Percentiles rank a stretch among this genome's conserved stretches.
Evolutionary conservation across 2,888 invertebrate genomes (phyloP).

Genomic region (Hololepta plana): DNA sequence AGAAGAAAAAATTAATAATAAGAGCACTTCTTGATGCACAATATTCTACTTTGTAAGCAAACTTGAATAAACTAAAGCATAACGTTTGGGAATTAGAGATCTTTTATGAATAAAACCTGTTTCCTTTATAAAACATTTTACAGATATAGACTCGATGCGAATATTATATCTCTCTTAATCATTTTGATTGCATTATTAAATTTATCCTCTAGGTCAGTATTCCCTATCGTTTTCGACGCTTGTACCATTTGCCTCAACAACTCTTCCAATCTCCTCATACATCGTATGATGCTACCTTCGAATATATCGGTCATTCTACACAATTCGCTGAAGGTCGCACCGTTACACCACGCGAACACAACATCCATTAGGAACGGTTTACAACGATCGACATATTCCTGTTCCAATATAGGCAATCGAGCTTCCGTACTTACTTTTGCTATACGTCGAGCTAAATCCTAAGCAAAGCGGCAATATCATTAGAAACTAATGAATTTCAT

Average conservation of each 20-base stretch:
- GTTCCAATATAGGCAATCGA: constrained; percentile 77
- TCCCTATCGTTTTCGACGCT: constrained; percentile 93
- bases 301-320: constrained; percentile 95
- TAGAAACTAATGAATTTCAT: not conserved
- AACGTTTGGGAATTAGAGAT: no score
- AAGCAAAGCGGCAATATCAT: constrained; percentile 5
- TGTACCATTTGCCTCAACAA: constrained; percentile 87
- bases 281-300: constrained; percentile 81
- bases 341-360: constrained; percentile 90
- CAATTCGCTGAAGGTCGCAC: constrained; percentile 75
- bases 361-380: constrained; percentile 95
- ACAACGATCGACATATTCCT: constrained; percentile 78
- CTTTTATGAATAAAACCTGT: no score
- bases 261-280: constrained; percentile 93
- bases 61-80: no score
- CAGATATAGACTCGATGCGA: constrained; percentile 93
- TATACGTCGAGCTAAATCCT: constrained; percentile 84
- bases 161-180: constrained; percentile 97
- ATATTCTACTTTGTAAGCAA: no score
- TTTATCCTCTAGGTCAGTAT: constrained; percentile 87
- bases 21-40: no score
- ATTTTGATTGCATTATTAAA: constrained; percentile 82
- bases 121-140: no score
- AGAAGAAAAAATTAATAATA: no score
- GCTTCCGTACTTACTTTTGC: constrained; percentile 74